Conservation (phyloP, 1,140 invertebrate genomes). For the Eciton burchellii region DNA sequence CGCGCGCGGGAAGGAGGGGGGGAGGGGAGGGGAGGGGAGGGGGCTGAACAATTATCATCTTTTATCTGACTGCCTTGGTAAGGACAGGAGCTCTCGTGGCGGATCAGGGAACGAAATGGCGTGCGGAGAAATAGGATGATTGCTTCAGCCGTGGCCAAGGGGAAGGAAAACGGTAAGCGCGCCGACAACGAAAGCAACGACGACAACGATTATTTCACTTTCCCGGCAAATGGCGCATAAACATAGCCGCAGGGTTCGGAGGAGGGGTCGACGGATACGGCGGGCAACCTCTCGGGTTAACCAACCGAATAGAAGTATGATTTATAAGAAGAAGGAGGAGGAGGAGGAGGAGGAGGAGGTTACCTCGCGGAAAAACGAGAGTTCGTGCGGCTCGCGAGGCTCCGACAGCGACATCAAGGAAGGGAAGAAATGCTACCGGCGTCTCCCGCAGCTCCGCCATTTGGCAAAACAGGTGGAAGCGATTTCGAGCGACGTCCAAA, state of each 20-base stretch:
- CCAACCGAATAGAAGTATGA: conserved; percentile 76
- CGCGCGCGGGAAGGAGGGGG: neutral
- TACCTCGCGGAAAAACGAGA: conserved; percentile 50
- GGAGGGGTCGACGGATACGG: conserved; percentile 45
- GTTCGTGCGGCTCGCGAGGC: conserved; percentile 53
- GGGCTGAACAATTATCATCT: conserved; percentile 10
- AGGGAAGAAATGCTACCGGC: conserved; percentile 18
- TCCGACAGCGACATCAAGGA: conserved; percentile 7
- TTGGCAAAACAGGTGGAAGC: conserved; percentile 26
- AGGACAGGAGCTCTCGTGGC: conserved; percentile 13
- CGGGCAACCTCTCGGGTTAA: conserved; percentile 65
- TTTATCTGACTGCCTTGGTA: conserved; percentile 15
- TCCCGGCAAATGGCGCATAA: conserved; percentile 74
- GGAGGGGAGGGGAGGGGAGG: too few relatives aligned
- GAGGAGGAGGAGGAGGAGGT: too few relatives aligned
- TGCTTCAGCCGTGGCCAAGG: conserved; percentile 23
- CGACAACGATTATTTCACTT: conserved; percentile 74
- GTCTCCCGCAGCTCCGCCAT: neutral
- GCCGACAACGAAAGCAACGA: conserved; percentile 54
- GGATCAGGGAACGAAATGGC: conserved; percentile 34
- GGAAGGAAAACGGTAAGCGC: conserved; percentile 36
- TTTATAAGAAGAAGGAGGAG: conserved; percentile 71
- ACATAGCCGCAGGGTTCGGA: conserved; percentile 64
- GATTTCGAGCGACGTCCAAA: conserved; percentile 6
- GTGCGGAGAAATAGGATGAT: conserved; percentile 53